Base-by-base conservation (phyloP, 1,140 invertebrate genomes). In the Cyphomyrmex costatus region DNA sequence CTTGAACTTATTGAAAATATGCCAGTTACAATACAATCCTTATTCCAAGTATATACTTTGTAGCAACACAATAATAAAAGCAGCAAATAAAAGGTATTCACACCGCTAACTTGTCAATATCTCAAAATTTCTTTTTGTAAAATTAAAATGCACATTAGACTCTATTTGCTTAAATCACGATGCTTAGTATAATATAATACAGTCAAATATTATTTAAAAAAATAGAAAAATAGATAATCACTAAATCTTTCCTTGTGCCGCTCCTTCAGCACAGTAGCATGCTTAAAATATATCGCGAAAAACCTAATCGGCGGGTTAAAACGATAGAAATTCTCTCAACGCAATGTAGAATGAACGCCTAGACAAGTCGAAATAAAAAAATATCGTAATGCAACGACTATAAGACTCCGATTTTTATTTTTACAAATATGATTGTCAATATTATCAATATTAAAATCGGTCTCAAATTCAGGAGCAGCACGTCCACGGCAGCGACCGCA, bases 401-500 rank as follows among this genome's bases (percentile, higher is more conserved):
- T n/a, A 19, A 70, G 30, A 46, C 19, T 78, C 24, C 12, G 21
- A 70, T 56, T 70, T 80, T 27, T 14, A 71, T 42, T 80, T 6
- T 53, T 5, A 27, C 8, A n/a, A 46, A 19, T 33, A 19, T 19
- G 16, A 1, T 27, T 10, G 3, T 53, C 27, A 16, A 85, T 33
- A 42, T 73, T 30, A 3, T 49, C 12, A 12, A 24, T 14, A 14
- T 21, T 78, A 46, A 58, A 53, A 46, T 46, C 3, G 21, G 0
- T 77, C 21, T 16, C 12, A 46, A 58, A 80, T 77, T 51, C 94
- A 98, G 98, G 96, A 98, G 98, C 92, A 98, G 98, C 93, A 98
- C 97, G 14, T 98, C 98, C 1, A 97, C 97, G 30, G 98, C 98
- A 19, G 98, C 98, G 16, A 97, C 97, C 21, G 98, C 98, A 1